Percentiles rank a stretch among this genome's conserved stretches.
Evolutionary conservation across 2,797 vertebrate species (phyloP).

Genomic region (Leuciscus waleckii): DNA sequence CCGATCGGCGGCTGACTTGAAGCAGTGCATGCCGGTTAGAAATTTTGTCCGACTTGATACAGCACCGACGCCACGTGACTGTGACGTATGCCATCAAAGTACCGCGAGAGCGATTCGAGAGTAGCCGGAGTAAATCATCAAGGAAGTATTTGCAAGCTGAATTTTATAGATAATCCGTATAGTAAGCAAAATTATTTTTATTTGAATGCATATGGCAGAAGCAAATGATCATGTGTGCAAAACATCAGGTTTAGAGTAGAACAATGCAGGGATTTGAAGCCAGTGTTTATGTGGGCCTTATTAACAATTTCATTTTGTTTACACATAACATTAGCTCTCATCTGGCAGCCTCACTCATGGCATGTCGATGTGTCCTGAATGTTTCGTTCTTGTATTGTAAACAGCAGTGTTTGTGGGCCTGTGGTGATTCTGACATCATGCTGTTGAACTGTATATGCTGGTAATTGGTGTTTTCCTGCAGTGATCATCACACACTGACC

Average conservation of each 20-base stretch:
- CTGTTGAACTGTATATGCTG: background rate
- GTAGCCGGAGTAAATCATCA: too few species aligned
- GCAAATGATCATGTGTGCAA: background rate
- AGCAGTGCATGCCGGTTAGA: too few species aligned
- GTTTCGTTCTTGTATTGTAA: background rate
- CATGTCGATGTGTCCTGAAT: background rate
- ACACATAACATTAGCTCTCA: background rate
- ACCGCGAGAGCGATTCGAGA: too few species aligned
- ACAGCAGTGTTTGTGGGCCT: background rate
- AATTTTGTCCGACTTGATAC: too few species aligned
- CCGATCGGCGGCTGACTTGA: too few species aligned
- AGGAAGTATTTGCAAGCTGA: too few species aligned
- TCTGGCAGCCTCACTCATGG: background rate
- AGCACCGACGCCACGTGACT: too few species aligned
- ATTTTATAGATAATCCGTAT: background rate
- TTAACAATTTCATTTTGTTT: conserved; percentile 26
- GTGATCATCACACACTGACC: conserved; percentile 36
- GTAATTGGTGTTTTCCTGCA: conserved; percentile 41
- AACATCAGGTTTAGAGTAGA: conserved; percentile 4
- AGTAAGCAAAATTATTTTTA: background rate
- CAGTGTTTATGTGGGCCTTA: background rate
- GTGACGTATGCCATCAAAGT: too few species aligned
- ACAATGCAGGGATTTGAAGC: background rate
- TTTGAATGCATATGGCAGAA: background rate
- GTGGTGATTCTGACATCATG: background rate